phyloP scores from a whole-genome alignment of 92 coral and sea anemone species.

The Heteractis magnifica region DNA sequence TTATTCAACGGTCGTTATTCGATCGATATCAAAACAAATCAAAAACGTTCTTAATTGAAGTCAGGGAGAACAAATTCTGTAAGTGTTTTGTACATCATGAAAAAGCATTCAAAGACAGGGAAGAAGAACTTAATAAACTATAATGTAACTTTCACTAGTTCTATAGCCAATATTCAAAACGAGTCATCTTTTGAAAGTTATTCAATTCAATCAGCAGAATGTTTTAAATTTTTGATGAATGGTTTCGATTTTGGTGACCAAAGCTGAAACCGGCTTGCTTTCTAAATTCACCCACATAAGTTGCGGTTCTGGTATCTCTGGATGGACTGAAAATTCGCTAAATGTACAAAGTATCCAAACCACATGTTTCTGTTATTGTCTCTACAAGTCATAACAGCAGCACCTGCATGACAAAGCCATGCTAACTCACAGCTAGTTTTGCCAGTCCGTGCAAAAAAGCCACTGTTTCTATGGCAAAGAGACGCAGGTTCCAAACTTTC shows the following conservation, averaged over 20 bases:
- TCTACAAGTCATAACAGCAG: constrained; percentile 41
- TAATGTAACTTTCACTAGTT: constrained; percentile 27
- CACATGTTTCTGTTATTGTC: constrained; percentile 44
- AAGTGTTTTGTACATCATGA: neutral
- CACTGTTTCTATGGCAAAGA: constrained; percentile 39
- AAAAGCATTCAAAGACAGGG: neutral
- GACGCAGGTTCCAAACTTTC: constrained; percentile 31
- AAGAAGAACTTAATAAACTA: neutral
- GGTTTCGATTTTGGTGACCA: constrained; percentile 35
- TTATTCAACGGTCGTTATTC: constrained; percentile 35
- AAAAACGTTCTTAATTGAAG: constrained; percentile 3
- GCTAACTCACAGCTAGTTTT: neutral
- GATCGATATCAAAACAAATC: constrained; percentile 9
- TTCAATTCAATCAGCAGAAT: constrained; percentile 28
- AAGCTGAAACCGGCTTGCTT: constrained; percentile 41
- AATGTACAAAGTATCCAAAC: constrained; percentile 31
- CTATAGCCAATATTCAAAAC: constrained; percentile 19
- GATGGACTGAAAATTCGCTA: constrained; percentile 22
- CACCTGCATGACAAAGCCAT: constrained; percentile 49
- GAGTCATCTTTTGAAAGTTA: constrained; percentile 26
- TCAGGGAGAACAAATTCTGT: neutral
- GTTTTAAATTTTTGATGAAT: constrained; percentile 42
- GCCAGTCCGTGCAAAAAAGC: constrained; percentile 10
- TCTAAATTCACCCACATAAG: constrained; percentile 11
- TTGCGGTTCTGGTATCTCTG: constrained; percentile 27